A percentile compares a stretch with the other conserved stretches of the same genome.
Conservation (phyloP, 53 echinoderm and acorn worm genomes). For the Mesocentrotus franciscanus region DNA sequence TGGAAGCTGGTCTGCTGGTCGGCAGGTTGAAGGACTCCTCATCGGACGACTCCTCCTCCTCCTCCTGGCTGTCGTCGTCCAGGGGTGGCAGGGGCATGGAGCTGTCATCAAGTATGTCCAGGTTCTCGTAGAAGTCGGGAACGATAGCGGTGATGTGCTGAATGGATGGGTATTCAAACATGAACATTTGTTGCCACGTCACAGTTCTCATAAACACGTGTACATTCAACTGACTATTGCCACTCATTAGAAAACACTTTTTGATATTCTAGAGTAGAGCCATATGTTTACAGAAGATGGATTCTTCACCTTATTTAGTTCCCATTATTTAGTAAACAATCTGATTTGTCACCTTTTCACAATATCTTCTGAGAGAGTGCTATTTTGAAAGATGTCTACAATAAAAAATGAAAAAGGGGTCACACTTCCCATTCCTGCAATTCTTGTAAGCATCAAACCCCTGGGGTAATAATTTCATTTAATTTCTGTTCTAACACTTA, state of each 20-base stretch:
- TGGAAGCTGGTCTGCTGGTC: conserved; percentile 82
- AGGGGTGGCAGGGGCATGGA: conserved; percentile 97
- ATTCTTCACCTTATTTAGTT: too few relatives aligned
- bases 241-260: background rate
- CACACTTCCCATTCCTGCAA: too few relatives aligned
- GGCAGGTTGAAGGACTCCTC: conserved; percentile 72
- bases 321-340: too few relatives aligned
- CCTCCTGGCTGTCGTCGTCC: conserved; percentile 86
- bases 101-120: conserved; percentile 93
- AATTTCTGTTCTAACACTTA: too few relatives aligned
- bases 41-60: conserved; percentile 80
- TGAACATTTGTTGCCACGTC: background rate
- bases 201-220: background rate
- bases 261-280: background rate
- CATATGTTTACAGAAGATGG: too few relatives aligned
- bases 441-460: too few relatives aligned
- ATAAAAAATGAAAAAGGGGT: too few relatives aligned
- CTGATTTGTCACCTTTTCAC: too few relatives aligned
- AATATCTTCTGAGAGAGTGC: too few relatives aligned
- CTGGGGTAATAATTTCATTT: too few relatives aligned
- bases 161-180: background rate
- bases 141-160: conserved; percentile 91
- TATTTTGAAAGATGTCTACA: too few relatives aligned
- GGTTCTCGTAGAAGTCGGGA: conserved; percentile 96
- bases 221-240: background rate